These are phyloP conservation scores for Noctua janthe DNA, from an alignment of 2,888 invertebrate species.

Conservation along the genomic window DNA sequence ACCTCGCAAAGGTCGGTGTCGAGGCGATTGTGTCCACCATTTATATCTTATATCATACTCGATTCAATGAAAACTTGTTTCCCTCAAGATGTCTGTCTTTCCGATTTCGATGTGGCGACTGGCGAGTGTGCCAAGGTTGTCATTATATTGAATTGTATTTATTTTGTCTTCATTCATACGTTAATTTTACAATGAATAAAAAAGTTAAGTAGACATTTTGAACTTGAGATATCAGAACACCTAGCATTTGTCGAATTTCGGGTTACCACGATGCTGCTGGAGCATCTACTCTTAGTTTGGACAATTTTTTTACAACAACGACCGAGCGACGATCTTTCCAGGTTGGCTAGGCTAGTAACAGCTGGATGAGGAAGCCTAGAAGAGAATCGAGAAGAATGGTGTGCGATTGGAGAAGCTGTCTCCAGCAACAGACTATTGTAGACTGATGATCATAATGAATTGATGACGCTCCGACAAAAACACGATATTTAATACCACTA, in stretches of 20 bases:
- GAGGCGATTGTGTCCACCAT: constrained; percentile 75
- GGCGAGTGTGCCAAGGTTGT: constrained; percentile 66
- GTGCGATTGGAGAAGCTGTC: no score
- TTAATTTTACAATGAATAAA: not conserved
- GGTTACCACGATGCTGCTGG: no score
- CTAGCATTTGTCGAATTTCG: no score
- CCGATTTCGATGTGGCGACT: constrained; percentile 45
- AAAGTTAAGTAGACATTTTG: not conserved
- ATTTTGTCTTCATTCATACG: not conserved
- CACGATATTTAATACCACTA: not conserved
- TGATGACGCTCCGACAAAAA: not conserved
- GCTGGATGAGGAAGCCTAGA: not conserved
- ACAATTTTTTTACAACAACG: no score
- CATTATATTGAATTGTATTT: constrained; percentile 33
- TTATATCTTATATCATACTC: constrained; percentile 55
- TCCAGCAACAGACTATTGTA: no score
- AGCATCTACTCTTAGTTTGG: no score
- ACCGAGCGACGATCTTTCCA: no score
- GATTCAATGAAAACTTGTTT: constrained; percentile 82
- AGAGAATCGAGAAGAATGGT: no score
- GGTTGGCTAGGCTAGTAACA: no score
- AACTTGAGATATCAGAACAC: not conserved
- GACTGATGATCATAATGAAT: not conserved
- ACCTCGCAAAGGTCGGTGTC: constrained; percentile 84
- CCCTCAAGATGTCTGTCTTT: constrained; percentile 65